Evolutionary conservation across 30 jellyfish, hydroid and myxozoan genomes (phyloP).

Genomic region (Clytia hemisphaerica): DNA sequence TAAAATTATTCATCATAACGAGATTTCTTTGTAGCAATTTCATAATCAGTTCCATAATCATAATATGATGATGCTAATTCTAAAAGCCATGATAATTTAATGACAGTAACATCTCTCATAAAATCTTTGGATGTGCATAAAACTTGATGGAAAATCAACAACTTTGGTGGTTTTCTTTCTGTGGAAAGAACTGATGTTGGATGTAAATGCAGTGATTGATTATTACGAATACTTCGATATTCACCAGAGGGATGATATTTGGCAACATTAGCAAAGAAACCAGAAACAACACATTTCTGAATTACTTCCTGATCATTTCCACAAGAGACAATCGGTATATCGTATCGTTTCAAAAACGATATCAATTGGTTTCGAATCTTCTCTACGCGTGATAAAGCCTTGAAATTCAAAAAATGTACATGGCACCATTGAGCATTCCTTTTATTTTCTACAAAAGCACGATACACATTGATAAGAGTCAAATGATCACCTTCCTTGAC

Average conservation of each 20-base stretch:
- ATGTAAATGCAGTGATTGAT: conserved; percentile 75
- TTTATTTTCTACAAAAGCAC: conserved; percentile 63
- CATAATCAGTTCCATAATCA: conserved; percentile 79
- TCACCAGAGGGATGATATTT: conserved; percentile 96
- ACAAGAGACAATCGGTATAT: conserved; percentile 83
- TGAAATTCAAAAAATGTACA: conserved; percentile 72
- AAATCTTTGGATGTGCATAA: conserved; percentile 81
- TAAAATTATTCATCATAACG: too few species aligned
- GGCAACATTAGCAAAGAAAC: conserved; percentile 95
- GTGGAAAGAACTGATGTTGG: conserved; percentile 86
- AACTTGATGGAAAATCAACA: conserved; percentile 85
- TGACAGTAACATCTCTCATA: conserved; percentile 91
- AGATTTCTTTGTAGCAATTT: too few species aligned
- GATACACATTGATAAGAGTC: conserved; percentile 79
- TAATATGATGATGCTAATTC: conserved; percentile 91
- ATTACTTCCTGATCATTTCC: conserved; percentile 88
- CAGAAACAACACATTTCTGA: conserved; percentile 89
- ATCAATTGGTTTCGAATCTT: conserved; percentile 66
- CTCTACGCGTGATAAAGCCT: conserved; percentile 86
- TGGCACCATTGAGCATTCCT: conserved; percentile 93
- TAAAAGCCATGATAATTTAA: conserved; percentile 72
- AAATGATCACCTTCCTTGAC: conserved; percentile 96
- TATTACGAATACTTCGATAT: conserved; percentile 82
- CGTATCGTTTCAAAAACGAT: conserved; percentile 58
- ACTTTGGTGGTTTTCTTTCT: conserved; percentile 76